phyloP scores from a whole-genome alignment of 1,140 invertebrate genomes.

The Planococcus citri region DNA sequence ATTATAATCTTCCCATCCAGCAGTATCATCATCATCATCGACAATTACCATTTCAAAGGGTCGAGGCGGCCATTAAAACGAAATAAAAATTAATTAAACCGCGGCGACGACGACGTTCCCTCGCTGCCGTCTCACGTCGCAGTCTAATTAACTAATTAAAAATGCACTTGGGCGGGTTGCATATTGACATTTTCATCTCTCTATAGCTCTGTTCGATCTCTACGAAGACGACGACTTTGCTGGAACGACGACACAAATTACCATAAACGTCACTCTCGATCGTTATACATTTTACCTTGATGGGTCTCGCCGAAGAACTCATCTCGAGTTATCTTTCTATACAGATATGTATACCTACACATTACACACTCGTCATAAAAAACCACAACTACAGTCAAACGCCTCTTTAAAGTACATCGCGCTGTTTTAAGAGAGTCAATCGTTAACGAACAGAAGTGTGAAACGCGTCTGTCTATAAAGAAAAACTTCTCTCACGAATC shows the following conservation, averaged over 20 bases:
- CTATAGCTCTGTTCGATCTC: not conserved
- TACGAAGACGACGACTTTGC: too few relatives aligned
- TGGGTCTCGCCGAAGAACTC: not conserved
- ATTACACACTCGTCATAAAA: not conserved
- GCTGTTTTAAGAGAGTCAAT: not conserved
- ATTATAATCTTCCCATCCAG: not conserved
- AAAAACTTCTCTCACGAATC: too few relatives aligned
- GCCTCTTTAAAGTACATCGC: not conserved
- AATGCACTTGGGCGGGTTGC: not conserved
- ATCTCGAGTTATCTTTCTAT: not conserved
- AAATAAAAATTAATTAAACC: not conserved
- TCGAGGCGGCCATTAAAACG: not conserved
- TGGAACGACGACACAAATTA: not conserved
- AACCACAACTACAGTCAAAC: not conserved
- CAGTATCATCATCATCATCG: not conserved
- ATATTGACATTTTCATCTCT: not conserved
- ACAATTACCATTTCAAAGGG: not conserved
- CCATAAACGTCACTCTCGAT: not conserved
- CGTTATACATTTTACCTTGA: not conserved
- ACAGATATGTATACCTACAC: not conserved
- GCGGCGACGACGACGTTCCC: too few relatives aligned
- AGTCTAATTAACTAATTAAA: not conserved
- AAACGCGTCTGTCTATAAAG: not conserved
- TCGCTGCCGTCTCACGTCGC: too few relatives aligned
- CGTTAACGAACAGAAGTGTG: not conserved